Evolutionary conservation across 2,888 invertebrate species (phyloP).

Genomic region (Tiliacea citrago): DNA sequence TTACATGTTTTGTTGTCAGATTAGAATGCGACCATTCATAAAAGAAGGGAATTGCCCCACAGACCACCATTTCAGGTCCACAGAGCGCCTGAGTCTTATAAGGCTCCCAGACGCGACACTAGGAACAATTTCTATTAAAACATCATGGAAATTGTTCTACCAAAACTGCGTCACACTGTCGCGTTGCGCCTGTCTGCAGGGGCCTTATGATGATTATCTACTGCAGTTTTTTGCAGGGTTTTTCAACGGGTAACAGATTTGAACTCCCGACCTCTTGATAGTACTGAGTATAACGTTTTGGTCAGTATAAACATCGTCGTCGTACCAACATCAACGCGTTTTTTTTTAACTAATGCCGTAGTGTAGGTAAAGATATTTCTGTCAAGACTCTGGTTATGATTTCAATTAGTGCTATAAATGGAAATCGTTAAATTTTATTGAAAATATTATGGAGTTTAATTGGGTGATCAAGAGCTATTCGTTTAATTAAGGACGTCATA

Average conservation of each 20-base stretch:
- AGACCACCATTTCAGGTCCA: not conserved
- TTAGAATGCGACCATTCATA: not conserved
- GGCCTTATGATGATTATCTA: no score
- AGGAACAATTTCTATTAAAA: no score
- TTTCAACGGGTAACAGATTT: not conserved
- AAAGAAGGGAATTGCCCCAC: not conserved
- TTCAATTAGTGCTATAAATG: constrained; percentile 1
- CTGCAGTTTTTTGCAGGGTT: no score
- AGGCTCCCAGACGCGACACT: no score
- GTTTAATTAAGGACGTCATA: constrained; percentile 7
- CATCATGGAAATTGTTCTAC: no score
- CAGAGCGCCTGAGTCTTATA: not conserved
- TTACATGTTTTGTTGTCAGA: not conserved
- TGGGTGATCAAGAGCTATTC: constrained; percentile 8
- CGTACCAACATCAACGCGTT: no score
- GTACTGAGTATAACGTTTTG: not conserved
- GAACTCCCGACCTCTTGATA: constrained; percentile 7
- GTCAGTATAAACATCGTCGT: constrained; percentile 2
- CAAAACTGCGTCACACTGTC: no score
- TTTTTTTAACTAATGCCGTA: no score
- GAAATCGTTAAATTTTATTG: constrained; percentile 20
- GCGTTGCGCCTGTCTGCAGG: no score
- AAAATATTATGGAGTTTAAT: constrained; percentile 17
- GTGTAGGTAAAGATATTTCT: no score
- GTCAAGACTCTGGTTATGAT: constrained; percentile 3